phyloP scores from a whole-genome alignment of 2,888 invertebrate species.

The Dyspetes luteomarginatus region DNA sequence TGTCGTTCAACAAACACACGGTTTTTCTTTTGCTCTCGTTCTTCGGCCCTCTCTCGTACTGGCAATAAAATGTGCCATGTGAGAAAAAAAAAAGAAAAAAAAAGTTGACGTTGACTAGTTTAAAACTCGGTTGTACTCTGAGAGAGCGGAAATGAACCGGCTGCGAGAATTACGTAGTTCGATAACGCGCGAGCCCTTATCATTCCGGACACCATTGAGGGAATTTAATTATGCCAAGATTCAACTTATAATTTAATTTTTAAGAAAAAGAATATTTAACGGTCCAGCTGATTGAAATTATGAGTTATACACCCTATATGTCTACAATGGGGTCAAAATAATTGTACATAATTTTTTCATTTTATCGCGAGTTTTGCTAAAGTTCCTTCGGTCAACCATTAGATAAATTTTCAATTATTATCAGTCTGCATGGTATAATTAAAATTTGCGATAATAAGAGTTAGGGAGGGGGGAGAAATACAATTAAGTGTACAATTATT shows the following conservation, averaged over 20 bases:
- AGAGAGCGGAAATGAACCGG: conserved; percentile 17
- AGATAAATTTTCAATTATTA: too few species aligned
- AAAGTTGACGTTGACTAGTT: neutral
- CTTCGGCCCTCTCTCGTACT: neutral
- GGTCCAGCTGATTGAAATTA: neutral
- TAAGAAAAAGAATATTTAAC: conserved; percentile 2
- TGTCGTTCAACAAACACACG: neutral
- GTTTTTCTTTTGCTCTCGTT: neutral
- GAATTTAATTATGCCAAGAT: conserved; percentile 1
- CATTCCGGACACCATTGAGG: conserved; percentile 8
- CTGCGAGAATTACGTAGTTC: neutral
- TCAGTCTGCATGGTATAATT: too few species aligned
- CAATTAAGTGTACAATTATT: too few species aligned
- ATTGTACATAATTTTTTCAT: too few species aligned
- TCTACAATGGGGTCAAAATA: too few species aligned
- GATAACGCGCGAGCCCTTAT: conserved; percentile 32
- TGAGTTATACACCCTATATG: too few species aligned
- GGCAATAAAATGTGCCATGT: neutral
- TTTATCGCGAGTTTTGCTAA: too few species aligned
- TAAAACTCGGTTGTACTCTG: neutral
- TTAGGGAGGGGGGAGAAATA: too few species aligned
- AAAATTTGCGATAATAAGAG: too few species aligned
- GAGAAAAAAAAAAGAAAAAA: too few species aligned
- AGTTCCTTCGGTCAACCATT: too few species aligned
- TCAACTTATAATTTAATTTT: neutral